Evolutionary conservation across 2,797 vertebrate species (phyloP).

Genomic region (Sebastes cheni): DNA sequence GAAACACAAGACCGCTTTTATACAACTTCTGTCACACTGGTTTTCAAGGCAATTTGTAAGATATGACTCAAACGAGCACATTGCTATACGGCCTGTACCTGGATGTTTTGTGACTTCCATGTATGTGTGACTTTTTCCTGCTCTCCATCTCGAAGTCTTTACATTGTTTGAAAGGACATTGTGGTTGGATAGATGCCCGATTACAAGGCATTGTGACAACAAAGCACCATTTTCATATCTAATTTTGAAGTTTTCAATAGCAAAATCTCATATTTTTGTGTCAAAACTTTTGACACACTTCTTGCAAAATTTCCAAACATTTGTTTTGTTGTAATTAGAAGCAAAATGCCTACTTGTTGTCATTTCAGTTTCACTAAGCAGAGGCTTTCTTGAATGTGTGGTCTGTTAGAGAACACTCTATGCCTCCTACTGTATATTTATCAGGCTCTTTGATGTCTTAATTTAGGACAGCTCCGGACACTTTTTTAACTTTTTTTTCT

Average conservation of each 20-base stretch:
- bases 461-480: slow-evolving; percentile 71
- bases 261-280: neutral
- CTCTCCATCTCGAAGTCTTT: neutral
- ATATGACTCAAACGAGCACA: neutral
- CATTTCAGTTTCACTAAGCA: neutral
- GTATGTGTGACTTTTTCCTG: neutral
- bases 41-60: neutral
- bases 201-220: neutral
- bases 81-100: neutral
- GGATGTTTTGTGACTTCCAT: neutral
- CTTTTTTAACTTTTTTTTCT: slow-evolving; percentile 44
- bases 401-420: slow-evolving; percentile 12
- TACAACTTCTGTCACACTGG: neutral
- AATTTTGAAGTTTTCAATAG: neutral
- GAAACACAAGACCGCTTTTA: slow-evolving; percentile 26
- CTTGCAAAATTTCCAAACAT: neutral
- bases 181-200: neutral
- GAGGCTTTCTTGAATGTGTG: neutral
- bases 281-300: neutral
- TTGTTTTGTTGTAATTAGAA: neutral
- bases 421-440: slow-evolving; percentile 64
- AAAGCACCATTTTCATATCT: neutral
- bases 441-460: slow-evolving; percentile 74
- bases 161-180: neutral
- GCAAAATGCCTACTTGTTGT: neutral